Evolutionary conservation across 2,113 vertebrate genomes (phyloP), one percentile per base, ranked within the genome.

Genomic region (Helogale parvula): DNA sequence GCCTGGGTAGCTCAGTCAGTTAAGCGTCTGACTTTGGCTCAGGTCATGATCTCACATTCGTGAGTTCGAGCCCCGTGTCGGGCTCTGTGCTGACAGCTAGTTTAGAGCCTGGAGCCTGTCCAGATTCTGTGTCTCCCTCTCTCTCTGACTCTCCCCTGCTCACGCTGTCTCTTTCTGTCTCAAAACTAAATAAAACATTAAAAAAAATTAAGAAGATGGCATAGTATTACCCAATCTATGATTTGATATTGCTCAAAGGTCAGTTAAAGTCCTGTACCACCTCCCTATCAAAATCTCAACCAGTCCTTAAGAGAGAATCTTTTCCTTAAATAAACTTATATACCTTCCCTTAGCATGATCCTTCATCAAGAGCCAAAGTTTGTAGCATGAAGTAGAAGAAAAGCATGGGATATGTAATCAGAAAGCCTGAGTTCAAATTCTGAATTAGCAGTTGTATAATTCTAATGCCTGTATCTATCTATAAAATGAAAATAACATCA

Each of bases 251-350:
- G 16, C 33, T 84, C 76, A 88, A 90, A 72, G 38, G 11, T 92
- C 41, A 93, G 85, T 31, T 81, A 63, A 96, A 84, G 31, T 85
- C 60, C 54, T 57, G 35, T 65, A 71, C 31, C 50, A 86, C 38
- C 35, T 74, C n/a, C 81, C 57, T 85, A 87, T 79, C 69, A 97
- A 90, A 96, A 90, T 84, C 68, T 88, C 68, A 94, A 66, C 35
- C 93, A 47, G 54, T 57, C 31, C 57, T 87, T 52, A 91, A 77
- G 23, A 86, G 7, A 76, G 25, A 35, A 76, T 93, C 21, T 11
- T 74, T 86, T 86, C 50, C 31, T 77, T 87, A 93, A 76, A 14
- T 83, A 96, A 86, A 17, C 72, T 85, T 79, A 90, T 35, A 83
- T 29, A 80, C 3, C 17, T 94, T 94, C 19, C 79, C 54, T 93